Evolutionary conservation across 64 coral and sea anemone species (phyloP), one percentile per base, ranked within the genome.

Genomic region (Trachythela sp.): DNA sequence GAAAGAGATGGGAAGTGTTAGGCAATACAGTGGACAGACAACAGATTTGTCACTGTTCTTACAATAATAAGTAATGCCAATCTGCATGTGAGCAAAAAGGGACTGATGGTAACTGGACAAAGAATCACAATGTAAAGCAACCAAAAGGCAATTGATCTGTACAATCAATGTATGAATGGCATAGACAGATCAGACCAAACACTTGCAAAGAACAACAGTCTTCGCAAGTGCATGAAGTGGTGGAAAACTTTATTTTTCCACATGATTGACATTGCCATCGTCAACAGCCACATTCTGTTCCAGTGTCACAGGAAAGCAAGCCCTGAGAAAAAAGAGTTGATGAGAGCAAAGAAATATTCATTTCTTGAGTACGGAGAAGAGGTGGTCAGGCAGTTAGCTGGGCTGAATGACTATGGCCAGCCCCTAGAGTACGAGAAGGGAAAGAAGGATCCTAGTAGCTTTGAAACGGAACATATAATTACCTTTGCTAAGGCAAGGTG

Each of bases 381-480:
- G 18, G 30, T 68, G 3, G 30, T 68, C 15, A 68, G 59, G 18
- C 5, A 22, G 3, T 6, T 68, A 4, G 20, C 5, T 68, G 59
- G 59, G 7, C 5, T 68, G 5, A 22, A 22, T 6, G 5, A 68
- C 20, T 8, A 68, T 68, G 59, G 18, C 18, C 59, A 68, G n/a
- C n/a, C n/a, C n/a, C n/a, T n/a, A n/a, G n/a, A n/a, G n/a, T n/a
- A n/a, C n/a, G n/a, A n/a, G n/a, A n/a, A n/a, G n/a, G n/a, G n/a
- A n/a, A n/a, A n/a, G n/a, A n/a, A n/a, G n/a, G n/a, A n/a, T n/a
- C n/a, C n/a, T n/a, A n/a, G n/a, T n/a, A 22, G 2, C 6, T 92
- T 77, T 85, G 49, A 90, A 22, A 91, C 85, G 0, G 42, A 64
- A 8, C 94, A 95, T 49, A 89, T 95, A 40, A 88, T 91, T 36